Conservation (phyloP, 2,888 invertebrate genomes). For the Drosophila incognita region DNA sequence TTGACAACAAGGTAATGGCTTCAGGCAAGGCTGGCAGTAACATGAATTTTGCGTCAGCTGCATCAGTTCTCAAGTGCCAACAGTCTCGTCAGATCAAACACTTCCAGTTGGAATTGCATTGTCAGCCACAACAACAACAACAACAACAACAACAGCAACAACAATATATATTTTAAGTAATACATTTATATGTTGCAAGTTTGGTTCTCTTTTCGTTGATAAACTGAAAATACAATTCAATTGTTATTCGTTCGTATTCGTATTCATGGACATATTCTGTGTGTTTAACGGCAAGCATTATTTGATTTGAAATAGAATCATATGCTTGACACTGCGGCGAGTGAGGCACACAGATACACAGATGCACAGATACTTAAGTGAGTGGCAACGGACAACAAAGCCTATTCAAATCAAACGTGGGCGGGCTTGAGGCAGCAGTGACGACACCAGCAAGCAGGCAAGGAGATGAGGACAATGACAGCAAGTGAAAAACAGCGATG, state of each 20-base stretch:
- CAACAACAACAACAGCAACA: too few species aligned
- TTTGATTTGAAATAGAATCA: constrained; percentile 3
- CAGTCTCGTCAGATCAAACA: background rate
- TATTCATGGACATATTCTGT: too few species aligned
- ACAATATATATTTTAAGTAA: background rate
- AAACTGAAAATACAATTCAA: background rate
- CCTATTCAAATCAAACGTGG: constrained; percentile 8
- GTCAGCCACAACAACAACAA: background rate
- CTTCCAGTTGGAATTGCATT: background rate
- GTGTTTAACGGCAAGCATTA: background rate
- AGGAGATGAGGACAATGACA: background rate
- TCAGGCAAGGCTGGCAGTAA: background rate
- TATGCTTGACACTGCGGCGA: constrained; percentile 2
- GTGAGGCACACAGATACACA: background rate
- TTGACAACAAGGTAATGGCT: background rate
- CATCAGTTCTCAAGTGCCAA: background rate
- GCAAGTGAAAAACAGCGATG: background rate
- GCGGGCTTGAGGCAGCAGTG: background rate
- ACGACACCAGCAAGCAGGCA: background rate
- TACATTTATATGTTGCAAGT: background rate
- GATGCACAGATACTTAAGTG: background rate
- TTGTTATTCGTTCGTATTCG: background rate
- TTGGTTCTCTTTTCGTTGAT: background rate
- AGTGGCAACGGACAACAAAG: constrained; percentile 3
- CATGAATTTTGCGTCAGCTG: constrained; percentile 1